Evolutionary conservation across 2,113 vertebrate genomes (phyloP).

Genomic region (Axis porcinus): DNA sequence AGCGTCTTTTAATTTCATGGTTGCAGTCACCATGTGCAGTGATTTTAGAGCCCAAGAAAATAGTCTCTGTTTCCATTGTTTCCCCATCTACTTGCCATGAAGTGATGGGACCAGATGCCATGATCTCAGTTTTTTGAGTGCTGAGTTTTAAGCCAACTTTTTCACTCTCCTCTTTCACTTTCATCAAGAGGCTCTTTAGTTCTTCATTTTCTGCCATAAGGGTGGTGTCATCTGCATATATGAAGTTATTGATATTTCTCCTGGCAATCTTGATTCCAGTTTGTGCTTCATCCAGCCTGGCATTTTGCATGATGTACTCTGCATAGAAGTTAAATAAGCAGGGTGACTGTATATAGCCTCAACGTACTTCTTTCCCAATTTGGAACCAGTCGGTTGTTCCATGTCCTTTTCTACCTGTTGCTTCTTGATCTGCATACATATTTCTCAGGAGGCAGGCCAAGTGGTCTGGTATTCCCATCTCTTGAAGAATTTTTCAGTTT

Average conservation of each 20-base stretch:
- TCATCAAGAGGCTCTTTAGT: background rate
- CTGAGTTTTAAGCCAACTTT: background rate
- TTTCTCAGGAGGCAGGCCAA: background rate
- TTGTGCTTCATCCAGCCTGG: background rate
- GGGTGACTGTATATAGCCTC: background rate
- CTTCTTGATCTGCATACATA: background rate
- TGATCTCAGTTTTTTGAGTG: background rate
- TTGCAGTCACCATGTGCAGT: background rate
- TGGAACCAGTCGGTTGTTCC: background rate
- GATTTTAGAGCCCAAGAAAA: background rate
- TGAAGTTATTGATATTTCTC: background rate
- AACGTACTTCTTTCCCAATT: background rate
- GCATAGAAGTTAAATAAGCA: background rate
- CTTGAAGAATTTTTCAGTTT: background rate
- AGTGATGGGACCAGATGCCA: background rate
- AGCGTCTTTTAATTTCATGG: background rate
- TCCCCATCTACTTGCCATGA: background rate
- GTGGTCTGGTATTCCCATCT: background rate
- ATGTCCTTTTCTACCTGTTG: background rate
- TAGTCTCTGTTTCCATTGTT: background rate
- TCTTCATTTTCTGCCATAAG: background rate
- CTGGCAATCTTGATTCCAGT: accelerated
- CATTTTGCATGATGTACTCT: background rate
- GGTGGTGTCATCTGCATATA: background rate
- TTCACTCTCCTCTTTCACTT: background rate